Evolutionary conservation across 2,113 vertebrate species (phyloP).

Genomic region (Felis catus): DNA sequence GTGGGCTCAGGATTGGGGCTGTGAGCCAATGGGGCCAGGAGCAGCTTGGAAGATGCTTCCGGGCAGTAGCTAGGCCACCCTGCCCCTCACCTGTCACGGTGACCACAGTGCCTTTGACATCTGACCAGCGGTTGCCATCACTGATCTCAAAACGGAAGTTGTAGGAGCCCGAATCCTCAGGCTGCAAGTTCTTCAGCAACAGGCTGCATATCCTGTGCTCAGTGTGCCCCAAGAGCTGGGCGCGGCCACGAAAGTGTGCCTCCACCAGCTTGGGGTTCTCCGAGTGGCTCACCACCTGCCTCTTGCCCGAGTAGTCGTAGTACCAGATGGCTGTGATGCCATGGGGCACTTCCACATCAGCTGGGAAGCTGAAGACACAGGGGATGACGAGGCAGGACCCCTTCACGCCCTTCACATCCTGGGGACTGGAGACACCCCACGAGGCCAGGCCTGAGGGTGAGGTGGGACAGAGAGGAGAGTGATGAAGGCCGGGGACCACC

Average conservation of each 20-base stretch:
- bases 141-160: conserved; percentile 85
- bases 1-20: neutral
- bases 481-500: too few relatives aligned
- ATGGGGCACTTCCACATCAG: rapidly evolving
- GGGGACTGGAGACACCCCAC: conserved; percentile 75
- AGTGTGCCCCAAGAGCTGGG: conserved; percentile 67
- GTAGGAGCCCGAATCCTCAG: conserved; percentile 72
- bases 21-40: neutral
- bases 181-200: conserved; percentile 62
- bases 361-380: conserved; percentile 83
- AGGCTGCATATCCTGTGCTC: conserved; percentile 59
- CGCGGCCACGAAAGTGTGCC: neutral
- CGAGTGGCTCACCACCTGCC: conserved; percentile 71
- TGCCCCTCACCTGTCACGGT: conserved; percentile 72
- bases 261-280: rapidly evolving
- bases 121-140: conserved; percentile 75
- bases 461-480: neutral
- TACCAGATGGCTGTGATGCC: conserved; percentile 85
- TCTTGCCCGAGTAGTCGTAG: neutral
- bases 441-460: conserved; percentile 65
- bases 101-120: neutral
- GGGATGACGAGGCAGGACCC: conserved; percentile 83
- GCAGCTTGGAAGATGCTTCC: neutral
- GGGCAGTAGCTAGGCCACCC: too few relatives aligned
- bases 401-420: neutral